Percentiles rank a stretch among this genome's conserved stretches.
phyloP scores from a whole-genome alignment of 2,113 vertebrate genomes.

The Melanocharis versteri region DNA sequence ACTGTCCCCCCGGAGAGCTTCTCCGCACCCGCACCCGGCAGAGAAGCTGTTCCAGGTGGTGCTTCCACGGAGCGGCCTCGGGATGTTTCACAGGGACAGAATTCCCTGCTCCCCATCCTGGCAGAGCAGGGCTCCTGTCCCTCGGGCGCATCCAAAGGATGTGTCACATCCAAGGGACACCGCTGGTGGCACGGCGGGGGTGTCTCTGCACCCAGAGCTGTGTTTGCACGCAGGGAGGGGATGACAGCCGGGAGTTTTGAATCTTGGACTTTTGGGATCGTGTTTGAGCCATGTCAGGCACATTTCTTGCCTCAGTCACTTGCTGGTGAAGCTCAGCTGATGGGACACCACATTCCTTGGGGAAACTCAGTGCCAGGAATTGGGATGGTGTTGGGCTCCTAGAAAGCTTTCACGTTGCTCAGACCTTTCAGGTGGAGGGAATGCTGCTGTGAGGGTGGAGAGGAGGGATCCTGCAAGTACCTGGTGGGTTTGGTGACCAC shows the following conservation, averaged over 20 bases:
- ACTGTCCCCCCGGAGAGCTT: rapidly evolving
- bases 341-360: not conserved
- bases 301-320: not conserved
- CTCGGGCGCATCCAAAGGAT: not conserved
- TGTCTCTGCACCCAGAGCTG: not conserved
- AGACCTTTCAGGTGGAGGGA: not conserved
- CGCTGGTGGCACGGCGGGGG: rapidly evolving
- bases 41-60: not conserved
- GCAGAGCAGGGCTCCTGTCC: not conserved
- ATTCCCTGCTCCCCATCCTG: rapidly evolving
- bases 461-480: not conserved
- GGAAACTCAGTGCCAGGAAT: not conserved
- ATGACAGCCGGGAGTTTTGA: not conserved
- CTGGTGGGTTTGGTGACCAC: not conserved
- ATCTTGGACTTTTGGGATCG: not conserved
- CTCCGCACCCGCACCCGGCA: too few species aligned
- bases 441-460: not conserved
- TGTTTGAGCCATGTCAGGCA: not conserved
- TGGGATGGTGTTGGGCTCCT: not conserved
- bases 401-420: not conserved
- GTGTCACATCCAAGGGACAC: not conserved
- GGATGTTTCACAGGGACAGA: not conserved
- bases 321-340: not conserved
- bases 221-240: not conserved
- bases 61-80: not conserved